A percentile compares a stretch with the other conserved stretches of the same genome.
These are phyloP conservation scores for Drosophila rhopaloa DNA, from an alignment of 1,140 invertebrate genomes.

Conservation along the genomic window DNA sequence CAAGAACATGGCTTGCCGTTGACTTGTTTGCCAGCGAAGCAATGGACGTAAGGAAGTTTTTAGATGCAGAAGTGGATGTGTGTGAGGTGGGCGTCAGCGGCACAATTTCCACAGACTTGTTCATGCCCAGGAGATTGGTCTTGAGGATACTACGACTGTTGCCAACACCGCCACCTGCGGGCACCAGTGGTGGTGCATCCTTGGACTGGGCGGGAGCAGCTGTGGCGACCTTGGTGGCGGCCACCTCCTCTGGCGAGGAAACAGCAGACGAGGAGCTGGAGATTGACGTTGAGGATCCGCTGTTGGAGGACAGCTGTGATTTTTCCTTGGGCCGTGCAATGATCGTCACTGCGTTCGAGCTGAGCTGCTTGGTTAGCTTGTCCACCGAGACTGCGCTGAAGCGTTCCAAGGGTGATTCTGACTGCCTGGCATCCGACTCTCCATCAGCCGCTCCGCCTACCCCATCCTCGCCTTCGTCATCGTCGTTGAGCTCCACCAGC, in stretches of 20 bases:
- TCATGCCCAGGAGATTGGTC: slow-evolving; percentile 70
- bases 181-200: slow-evolving; percentile 55
- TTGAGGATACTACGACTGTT: slow-evolving; percentile 79
- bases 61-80: neutral
- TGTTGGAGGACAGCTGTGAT: slow-evolving; percentile 11
- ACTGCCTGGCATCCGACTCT: neutral
- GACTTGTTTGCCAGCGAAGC: slow-evolving; percentile 14
- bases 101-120: slow-evolving; percentile 76
- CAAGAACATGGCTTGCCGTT: slow-evolving; percentile 2
- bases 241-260: slow-evolving; percentile 10
- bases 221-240: slow-evolving; percentile 2
- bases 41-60: slow-evolving; percentile 3
- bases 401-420: slow-evolving; percentile 27
- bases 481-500: slow-evolving; percentile 67
- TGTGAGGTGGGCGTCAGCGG: slow-evolving; percentile 35
- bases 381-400: slow-evolving; percentile 64
- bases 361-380: slow-evolving; percentile 78
- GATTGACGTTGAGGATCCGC: neutral
- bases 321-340: slow-evolving; percentile 76
- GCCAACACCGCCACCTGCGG: slow-evolving; percentile 37
- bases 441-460: slow-evolving; percentile 2
- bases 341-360: slow-evolving; percentile 79
- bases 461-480: slow-evolving; percentile 39
- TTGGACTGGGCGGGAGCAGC: slow-evolving; percentile 29
- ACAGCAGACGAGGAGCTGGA: slow-evolving; percentile 4